Evolutionary conservation across 2,113 vertebrate genomes (phyloP).

Genomic region (Geococcyx californianus): DNA sequence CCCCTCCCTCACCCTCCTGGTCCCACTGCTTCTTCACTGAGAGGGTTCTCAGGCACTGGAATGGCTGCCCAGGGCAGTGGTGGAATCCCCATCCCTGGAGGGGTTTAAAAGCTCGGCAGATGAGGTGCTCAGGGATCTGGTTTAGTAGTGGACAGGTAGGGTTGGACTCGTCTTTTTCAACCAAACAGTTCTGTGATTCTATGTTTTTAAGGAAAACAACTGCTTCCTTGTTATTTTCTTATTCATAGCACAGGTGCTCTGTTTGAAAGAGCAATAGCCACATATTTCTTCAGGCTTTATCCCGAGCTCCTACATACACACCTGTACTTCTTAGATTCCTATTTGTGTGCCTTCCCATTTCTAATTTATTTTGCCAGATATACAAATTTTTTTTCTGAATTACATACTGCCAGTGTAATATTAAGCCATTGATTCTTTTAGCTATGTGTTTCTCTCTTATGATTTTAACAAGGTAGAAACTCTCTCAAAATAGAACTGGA

Average conservation of each 20-base stretch:
- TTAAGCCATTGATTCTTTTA: neutral
- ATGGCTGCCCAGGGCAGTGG: too few species aligned
- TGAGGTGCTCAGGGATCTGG: too few species aligned
- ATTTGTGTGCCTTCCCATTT: neutral
- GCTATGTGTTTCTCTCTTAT: neutral
- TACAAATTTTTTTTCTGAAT: neutral
- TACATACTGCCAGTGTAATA: neutral
- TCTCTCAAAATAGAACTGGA: neutral
- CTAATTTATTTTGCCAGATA: neutral
- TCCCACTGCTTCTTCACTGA: too few species aligned
- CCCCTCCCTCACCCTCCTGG: too few species aligned
- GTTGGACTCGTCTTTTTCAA: too few species aligned
- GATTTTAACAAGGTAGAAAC: neutral
- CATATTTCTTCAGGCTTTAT: neutral
- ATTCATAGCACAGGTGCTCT: neutral
- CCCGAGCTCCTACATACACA: neutral
- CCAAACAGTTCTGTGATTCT: too few species aligned
- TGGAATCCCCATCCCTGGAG: too few species aligned
- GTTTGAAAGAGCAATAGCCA: neutral
- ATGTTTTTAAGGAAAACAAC: neutral
- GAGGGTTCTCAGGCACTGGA: too few species aligned
- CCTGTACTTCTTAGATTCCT: neutral
- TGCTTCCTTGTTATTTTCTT: neutral
- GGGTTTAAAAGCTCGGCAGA: too few species aligned
- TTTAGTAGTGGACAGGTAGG: too few species aligned